phyloP scores from a whole-genome alignment of 2,888 invertebrate genomes.

The Diloba caeruleocephala region DNA sequence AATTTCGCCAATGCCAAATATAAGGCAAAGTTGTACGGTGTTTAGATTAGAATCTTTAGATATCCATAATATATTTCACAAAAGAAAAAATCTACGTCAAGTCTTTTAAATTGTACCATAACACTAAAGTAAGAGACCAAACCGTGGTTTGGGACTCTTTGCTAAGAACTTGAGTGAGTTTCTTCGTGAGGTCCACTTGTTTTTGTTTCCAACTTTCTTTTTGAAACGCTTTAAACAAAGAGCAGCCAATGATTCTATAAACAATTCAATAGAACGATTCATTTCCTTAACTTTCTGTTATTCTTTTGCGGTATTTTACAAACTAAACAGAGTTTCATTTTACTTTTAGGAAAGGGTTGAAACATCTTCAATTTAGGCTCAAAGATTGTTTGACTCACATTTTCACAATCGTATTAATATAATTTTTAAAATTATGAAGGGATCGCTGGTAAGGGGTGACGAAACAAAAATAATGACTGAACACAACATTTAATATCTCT shows the following conservation, averaged over 20 bases:
- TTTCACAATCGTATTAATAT: too few relatives aligned
- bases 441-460: too few relatives aligned
- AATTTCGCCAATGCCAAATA: too few relatives aligned
- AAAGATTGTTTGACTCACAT: too few relatives aligned
- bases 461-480: too few relatives aligned
- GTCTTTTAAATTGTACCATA: conserved; percentile 57
- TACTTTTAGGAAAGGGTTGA: too few relatives aligned
- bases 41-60: too few relatives aligned
- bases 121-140: conserved; percentile 64
- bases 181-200: conserved; percentile 68
- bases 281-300: conserved; percentile 7
- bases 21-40: too few relatives aligned
- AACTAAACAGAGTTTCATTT: neutral
- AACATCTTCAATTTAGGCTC: too few relatives aligned
- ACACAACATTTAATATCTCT: too few relatives aligned
- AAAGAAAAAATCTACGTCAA: neutral
- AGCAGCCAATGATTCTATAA: conserved; percentile 60
- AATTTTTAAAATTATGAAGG: too few relatives aligned
- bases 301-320: neutral
- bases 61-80: too few relatives aligned
- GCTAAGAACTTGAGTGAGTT: conserved; percentile 75
- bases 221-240: conserved; percentile 61
- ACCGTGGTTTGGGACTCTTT: conserved; percentile 71
- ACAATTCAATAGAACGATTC: conserved; percentile 31
- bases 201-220: conserved; percentile 65